Conservation (phyloP, 2,113 vertebrate species). For the Ornithorhynchus anatinus region DNA sequence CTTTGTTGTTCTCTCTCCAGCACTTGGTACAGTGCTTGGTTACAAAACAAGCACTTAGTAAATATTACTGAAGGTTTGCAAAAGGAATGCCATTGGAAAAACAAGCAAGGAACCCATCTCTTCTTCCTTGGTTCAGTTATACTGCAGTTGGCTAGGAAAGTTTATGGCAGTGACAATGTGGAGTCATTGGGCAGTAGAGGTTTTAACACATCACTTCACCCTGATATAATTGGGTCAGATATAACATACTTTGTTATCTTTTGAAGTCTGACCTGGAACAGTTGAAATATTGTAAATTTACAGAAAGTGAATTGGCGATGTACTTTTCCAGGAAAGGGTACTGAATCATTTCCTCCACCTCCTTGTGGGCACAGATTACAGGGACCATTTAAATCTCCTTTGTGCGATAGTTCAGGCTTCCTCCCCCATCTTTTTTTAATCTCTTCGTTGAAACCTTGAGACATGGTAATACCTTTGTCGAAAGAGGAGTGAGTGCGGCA, state of each 20-base stretch:
- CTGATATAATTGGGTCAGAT: background rate
- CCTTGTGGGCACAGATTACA: background rate
- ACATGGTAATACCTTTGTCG: background rate
- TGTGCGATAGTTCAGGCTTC: background rate
- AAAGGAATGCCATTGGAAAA: too few relatives aligned
- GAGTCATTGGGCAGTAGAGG: background rate
- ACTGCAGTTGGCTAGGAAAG: background rate
- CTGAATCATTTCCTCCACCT: background rate
- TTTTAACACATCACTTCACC: background rate
- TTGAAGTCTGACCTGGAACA: background rate
- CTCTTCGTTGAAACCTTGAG: background rate
- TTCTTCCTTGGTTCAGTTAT: too few relatives aligned
- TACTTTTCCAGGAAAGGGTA: background rate
- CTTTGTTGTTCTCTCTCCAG: too few relatives aligned
- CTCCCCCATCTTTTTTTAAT: background rate
- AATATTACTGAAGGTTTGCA: too few relatives aligned
- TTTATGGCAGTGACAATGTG: constrained; percentile 13
- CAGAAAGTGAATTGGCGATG: background rate
- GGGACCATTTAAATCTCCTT: background rate
- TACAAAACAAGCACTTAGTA: too few relatives aligned
- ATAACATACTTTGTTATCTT: background rate
- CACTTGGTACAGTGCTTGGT: too few relatives aligned
- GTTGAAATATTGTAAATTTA: constrained; percentile 3
- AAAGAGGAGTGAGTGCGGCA: background rate
- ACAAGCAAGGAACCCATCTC: too few relatives aligned